phyloP scores from a whole-genome alignment of 2,797 vertebrate species.

The Falco columbarius region DNA sequence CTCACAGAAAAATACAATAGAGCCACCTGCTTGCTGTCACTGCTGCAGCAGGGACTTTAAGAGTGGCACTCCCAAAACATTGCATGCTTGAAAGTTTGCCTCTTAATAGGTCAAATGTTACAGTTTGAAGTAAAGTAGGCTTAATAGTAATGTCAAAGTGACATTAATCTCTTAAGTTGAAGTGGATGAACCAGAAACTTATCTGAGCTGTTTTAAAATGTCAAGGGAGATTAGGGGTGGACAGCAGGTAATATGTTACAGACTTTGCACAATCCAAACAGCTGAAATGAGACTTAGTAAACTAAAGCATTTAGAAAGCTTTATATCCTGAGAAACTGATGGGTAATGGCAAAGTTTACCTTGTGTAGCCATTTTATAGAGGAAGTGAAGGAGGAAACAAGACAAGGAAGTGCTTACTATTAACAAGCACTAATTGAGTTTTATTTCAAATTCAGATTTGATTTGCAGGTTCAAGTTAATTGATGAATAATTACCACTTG shows the following conservation, averaged over 20 bases:
- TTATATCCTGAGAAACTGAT: neutral
- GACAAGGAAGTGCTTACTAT: neutral
- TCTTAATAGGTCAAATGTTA: neutral
- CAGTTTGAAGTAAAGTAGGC: neutral
- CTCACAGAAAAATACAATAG: neutral
- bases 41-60: neutral
- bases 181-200: neutral
- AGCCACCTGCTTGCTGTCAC: neutral
- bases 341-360: neutral
- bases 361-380: neutral
- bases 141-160: neutral
- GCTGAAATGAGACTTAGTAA: neutral
- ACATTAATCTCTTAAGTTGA: neutral
- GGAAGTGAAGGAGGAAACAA: neutral
- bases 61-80: neutral
- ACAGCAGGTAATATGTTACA: neutral
- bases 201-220: neutral
- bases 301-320: neutral
- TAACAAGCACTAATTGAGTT: conserved; percentile 37
- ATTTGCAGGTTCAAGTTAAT: conserved; percentile 42
- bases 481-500: conserved; percentile 39
- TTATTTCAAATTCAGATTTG: conserved; percentile 9
- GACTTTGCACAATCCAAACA: neutral
- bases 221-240: neutral
- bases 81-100: neutral